A percentile compares a stretch with the other conserved stretches of the same genome.
Evolutionary conservation across 2,888 invertebrate species (phyloP).

Genomic region (Lepeophtheirus nordmannii): DNA sequence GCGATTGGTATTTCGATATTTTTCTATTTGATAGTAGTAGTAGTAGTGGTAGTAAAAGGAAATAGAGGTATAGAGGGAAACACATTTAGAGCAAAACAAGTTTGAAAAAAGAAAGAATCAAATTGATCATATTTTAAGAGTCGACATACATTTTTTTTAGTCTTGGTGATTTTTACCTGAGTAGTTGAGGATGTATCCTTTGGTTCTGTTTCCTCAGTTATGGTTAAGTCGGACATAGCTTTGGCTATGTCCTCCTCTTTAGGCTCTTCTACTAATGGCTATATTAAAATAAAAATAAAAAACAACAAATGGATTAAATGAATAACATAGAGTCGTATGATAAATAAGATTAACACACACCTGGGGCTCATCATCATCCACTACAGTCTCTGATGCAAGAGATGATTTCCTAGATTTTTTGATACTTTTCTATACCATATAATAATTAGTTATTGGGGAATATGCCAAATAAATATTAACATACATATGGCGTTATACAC

Average conservation of each 20-base stretch:
- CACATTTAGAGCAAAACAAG: neutral
- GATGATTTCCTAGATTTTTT: neutral
- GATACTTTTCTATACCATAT: neutral
- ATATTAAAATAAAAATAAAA: neutral
- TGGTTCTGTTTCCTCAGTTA: neutral
- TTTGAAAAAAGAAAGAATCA: neutral
- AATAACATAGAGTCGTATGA: neutral
- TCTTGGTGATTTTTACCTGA: neutral
- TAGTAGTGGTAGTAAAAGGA: too few species aligned
- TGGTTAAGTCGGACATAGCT: neutral
- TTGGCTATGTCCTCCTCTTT: neutral
- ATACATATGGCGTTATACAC: too few species aligned
- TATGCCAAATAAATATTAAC: too few species aligned
- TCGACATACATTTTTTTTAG: neutral
- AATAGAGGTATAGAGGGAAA: neutral
- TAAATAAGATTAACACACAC: neutral
- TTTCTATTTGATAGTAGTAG: neutral
- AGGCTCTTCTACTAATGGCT: conserved; percentile 3
- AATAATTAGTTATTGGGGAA: neutral
- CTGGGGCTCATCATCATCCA: neutral
- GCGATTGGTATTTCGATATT: neutral
- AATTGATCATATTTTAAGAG: neutral
- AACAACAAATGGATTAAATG: neutral
- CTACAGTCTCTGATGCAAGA: neutral
- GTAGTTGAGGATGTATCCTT: neutral